Base-by-base conservation (phyloP, 2,888 invertebrate species). In the Cryptophagus acutangulus region DNA sequence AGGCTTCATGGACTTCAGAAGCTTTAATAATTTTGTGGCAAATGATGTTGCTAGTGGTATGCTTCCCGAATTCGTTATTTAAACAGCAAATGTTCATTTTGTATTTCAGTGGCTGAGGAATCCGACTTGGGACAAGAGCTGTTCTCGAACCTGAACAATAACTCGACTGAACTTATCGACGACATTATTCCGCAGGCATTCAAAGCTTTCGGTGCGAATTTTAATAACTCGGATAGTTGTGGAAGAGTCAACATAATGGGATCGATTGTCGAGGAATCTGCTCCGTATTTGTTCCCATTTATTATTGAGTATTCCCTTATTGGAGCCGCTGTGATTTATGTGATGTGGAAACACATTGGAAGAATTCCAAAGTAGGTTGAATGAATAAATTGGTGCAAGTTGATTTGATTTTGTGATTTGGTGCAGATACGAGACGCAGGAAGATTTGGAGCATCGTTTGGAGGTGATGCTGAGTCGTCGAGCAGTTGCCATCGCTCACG, bases 271-370 rank as follows among this genome's bases (percentile, higher is more conserved):
- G 82, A 87, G 59, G 92, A 92, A 64, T 87, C 94, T 0, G 90
- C 94, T 6, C 95, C 95, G 1, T 95, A 92, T 69, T 76, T 95
- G 36, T 96, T 90, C 71, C 95, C 95, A 1, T 94, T 94, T 71
- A 92, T 93, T 61, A 90, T 95, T 60, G 91, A 95, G 67, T 95
- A 95, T 72, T 92, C 93, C 47, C 74, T 95, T 50, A 92, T 96
- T 61, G 93, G 93, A 13, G 92, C 94, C 35, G 91, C 93, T 36
- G 93, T 95, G 26, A 84, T 94, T 59, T 94, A 91, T 67, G 88
- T 93, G 37, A 94, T 94, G 90, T 95, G 94, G 94, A 86, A 88
- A 65, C 90, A 90, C 65, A 91, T 92, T 67, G 91, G 91, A 41
- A 81, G 87, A 64, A 84, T 88, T 71, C 87, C 91, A 36, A 84